Evolutionary conservation across 2,888 invertebrate genomes (phyloP), one percentile per base, ranked within the genome.

Genomic region (Callyntrura sp.): DNA sequence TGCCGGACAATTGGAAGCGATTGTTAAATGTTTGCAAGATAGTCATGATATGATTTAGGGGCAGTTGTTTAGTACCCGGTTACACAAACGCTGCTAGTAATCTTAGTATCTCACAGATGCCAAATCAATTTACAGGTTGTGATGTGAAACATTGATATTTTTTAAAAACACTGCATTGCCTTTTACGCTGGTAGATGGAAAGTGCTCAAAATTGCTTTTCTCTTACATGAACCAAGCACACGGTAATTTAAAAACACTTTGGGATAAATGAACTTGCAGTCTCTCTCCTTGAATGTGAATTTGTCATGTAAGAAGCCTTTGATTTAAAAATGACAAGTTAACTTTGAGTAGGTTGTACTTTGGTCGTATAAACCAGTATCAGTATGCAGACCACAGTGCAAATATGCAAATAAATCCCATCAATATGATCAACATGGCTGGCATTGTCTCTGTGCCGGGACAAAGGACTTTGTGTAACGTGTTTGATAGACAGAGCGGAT

Each of bases 361-460:
- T n/a, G n/a, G n/a, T 60, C 23, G 23, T 55, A n/a, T 11, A 5
- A 8, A 45, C 45, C 45, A 45, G 55, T 55, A 12, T 5, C 23
- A 28, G 9, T 1, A 35, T 65, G 51, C 28, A 35, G 43, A 60
- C 57, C 45, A n/a, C 57, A 51, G 79, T 51, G 65, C 78, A 86
- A 78, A 78, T 86, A 86, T 65, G 78, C 65, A 51, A 78, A 48
- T 78, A 65, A 60, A 62, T 55, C 14, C 0, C 45, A 55, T 8
- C 85, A 76, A 48, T 8, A 76, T 55, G 78, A 78, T 62, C 62
- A 81, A 81, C 23, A 81, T 81, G 81, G 81, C 62, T 17, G 35
- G 55, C 11, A 17, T 1, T 9, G 28, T 12, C 35, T 28, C 35
- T 35, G 35, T 3, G 35, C 20, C n/a, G 62, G 62, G 45, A 35